Conservation (phyloP, 1,140 invertebrate genomes). For the Meteorus sp. region DNA sequence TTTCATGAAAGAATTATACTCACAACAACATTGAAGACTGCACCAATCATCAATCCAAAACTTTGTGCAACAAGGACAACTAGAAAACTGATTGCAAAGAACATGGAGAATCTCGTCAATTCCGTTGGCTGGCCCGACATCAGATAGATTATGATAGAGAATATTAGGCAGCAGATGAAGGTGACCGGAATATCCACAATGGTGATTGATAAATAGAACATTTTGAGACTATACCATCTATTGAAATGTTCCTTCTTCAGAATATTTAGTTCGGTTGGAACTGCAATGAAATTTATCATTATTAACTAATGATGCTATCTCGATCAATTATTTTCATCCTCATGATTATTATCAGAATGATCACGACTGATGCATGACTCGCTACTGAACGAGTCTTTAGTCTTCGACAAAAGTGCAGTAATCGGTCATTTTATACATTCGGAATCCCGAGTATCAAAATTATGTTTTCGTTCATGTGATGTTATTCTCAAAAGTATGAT, state of each 20-base stretch:
- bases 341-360: no score
- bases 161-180: constrained; percentile 75
- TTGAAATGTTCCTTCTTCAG: constrained; percentile 93
- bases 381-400: no score
- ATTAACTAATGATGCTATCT: neutral
- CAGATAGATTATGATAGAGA: constrained; percentile 80
- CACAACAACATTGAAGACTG: constrained; percentile 79
- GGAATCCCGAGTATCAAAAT: no score
- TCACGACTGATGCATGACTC: no score
- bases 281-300: constrained; percentile 62
- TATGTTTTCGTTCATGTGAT: no score
- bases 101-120: constrained; percentile 76
- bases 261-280: constrained; percentile 89
- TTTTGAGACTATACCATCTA: constrained; percentile 93
- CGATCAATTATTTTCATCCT: no score
- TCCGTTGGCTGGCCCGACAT: constrained; percentile 86
- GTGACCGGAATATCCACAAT: constrained; percentile 79
- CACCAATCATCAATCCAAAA: constrained; percentile 84
- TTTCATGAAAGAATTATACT: constrained; percentile 50
- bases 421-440: no score
- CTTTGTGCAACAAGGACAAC: constrained; percentile 88
- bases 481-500: no score
- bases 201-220: constrained; percentile 87
- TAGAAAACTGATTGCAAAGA: constrained; percentile 76
- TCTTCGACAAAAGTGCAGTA: no score